phyloP scores from a whole-genome alignment of 2,888 invertebrate species.

The Coronaproctus castanopsis region DNA sequence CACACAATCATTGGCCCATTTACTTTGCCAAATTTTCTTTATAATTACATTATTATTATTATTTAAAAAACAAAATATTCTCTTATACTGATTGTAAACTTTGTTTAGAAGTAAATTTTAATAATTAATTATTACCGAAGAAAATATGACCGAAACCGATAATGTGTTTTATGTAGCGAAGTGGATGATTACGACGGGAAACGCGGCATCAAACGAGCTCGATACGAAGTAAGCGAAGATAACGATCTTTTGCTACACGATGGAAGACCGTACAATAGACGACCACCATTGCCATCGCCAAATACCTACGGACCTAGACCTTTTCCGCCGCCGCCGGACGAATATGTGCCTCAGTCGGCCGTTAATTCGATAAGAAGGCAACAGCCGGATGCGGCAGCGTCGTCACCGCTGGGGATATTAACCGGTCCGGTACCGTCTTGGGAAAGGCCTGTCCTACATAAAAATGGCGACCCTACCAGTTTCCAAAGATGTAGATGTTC shows the following conservation, averaged over 20 bases:
- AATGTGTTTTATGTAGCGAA: not conserved
- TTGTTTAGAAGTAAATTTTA: no score
- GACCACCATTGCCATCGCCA: not conserved
- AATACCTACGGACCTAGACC: not conserved
- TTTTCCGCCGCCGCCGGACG: conserved; percentile 4
- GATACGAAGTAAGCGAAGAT: conserved; percentile 10
- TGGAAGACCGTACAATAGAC: not conserved
- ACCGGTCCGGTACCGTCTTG: conserved; percentile 29
- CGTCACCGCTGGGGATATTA: conserved; percentile 21
- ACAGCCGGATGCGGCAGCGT: conserved; percentile 16
- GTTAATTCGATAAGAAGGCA: conserved; percentile 7
- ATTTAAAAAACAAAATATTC: no score
- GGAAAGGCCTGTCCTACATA: conserved; percentile 20
- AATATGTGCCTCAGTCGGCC: conserved; percentile 2
- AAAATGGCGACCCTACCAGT: conserved; percentile 21
- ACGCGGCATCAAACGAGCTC: not conserved
- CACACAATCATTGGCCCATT: no score
- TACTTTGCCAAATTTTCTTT: no score
- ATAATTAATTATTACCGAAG: no score
- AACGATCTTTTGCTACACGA: not conserved
- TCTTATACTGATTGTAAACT: no score
- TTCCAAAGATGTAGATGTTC: conserved; percentile 32
- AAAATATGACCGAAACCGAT: no score
- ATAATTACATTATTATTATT: no score
- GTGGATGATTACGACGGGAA: not conserved